Evolutionary conservation across 2,888 invertebrate genomes (phyloP).

Genomic region (Masnerella sp.): DNA sequence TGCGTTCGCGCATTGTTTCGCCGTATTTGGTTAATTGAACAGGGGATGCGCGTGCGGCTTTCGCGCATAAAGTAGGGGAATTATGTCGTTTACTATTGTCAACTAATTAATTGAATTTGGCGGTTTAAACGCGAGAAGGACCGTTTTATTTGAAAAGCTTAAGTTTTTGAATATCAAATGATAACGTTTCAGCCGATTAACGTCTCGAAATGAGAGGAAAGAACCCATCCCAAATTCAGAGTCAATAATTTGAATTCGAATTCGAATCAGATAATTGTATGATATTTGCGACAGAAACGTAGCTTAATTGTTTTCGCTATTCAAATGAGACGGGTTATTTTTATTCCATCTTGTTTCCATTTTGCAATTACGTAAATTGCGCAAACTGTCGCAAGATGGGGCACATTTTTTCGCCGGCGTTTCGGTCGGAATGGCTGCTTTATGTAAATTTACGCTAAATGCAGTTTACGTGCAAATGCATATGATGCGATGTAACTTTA

Average conservation of each 20-base stretch:
- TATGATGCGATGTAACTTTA: slow-evolving; percentile 43
- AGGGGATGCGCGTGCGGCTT: not conserved
- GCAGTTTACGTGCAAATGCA: slow-evolving; percentile 56
- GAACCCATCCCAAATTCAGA: no score
- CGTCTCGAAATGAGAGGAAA: no score
- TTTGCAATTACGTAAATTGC: slow-evolving; percentile 40
- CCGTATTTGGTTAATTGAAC: slow-evolving; percentile 21
- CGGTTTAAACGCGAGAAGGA: no score
- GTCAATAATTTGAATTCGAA: no score
- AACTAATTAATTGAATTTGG: no score
- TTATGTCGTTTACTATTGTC: no score
- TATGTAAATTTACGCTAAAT: slow-evolving; percentile 53
- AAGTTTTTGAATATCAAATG: no score
- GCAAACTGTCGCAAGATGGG: slow-evolving; percentile 38
- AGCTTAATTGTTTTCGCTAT: not conserved
- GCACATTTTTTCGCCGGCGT: slow-evolving; percentile 36
- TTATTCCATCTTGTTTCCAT: slow-evolving; percentile 26
- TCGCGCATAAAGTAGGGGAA: slow-evolving; percentile 1
- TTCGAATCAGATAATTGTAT: no score
- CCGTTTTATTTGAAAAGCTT: no score
- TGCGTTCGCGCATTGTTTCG: slow-evolving; percentile 3
- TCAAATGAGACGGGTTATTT: slow-evolving; percentile 22
- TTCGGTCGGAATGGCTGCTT: slow-evolving; percentile 42
- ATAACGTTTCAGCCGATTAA: no score
- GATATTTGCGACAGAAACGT: no score